Percentiles rank a stretch among this genome's conserved stretches.
Conservation (phyloP, 2,797 vertebrate species). For the Kryptopterus vitreolus region DNA sequence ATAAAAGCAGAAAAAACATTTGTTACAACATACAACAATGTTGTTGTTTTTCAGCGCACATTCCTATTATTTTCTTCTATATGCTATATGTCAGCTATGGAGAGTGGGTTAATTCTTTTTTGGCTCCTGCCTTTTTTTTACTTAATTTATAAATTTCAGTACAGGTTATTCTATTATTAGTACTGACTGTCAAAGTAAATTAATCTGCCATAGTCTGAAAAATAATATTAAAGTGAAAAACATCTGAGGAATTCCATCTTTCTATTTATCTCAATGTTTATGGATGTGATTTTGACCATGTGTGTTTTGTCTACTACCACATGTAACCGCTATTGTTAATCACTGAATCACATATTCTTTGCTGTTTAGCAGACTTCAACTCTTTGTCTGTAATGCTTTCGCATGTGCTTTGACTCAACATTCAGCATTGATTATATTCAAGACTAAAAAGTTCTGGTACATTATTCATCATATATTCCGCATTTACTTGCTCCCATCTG, state of each 20-base stretch:
- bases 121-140: background rate
- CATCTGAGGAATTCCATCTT: background rate
- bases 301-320: background rate
- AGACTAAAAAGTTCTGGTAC: background rate
- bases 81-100: background rate
- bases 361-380: background rate
- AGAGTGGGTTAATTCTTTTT: background rate
- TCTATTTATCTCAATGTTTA: background rate
- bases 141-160: background rate
- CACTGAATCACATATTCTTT: background rate
- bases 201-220: background rate
- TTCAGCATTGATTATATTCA: background rate
- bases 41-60: background rate
- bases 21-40: too few relatives aligned
- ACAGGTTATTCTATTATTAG: background rate
- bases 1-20: background rate
- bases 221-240: background rate
- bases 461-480: background rate
- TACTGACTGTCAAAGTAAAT: too few relatives aligned
- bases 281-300: background rate
- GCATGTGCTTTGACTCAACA: conserved; percentile 7
- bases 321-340: conserved; percentile 8
- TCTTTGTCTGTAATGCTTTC: conserved; percentile 17
- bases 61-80: background rate
- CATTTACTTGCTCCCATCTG: background rate